Evolutionary conservation across 2,797 vertebrate genomes (phyloP).

Genomic region (Phataginus tetradactyla): DNA sequence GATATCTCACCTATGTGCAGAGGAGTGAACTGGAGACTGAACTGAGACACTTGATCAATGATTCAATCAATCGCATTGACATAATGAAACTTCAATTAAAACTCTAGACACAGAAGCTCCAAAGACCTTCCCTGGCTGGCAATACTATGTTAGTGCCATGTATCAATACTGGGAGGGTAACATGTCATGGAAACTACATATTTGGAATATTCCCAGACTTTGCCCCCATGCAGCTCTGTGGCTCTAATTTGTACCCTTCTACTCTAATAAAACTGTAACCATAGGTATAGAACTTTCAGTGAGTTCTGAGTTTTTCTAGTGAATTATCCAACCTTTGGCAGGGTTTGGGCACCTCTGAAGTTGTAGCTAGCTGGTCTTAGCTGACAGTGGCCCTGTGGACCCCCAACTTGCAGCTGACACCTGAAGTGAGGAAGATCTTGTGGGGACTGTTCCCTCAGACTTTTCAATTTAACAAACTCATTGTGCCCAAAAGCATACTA

Average conservation of each 20-base stretch:
- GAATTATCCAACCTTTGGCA: neutral
- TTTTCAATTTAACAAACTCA: neutral
- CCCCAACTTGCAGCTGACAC: neutral
- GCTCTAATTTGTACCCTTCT: conserved; percentile 26
- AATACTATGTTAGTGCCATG: neutral
- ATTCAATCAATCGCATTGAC: neutral
- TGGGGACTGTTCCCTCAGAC: neutral
- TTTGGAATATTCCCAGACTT: neutral
- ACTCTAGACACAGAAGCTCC: neutral
- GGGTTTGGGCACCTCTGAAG: neutral
- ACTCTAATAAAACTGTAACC: neutral
- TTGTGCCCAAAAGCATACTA: neutral
- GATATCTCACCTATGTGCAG: neutral
- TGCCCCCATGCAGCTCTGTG: neutral
- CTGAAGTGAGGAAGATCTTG: neutral
- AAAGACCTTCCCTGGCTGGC: neutral
- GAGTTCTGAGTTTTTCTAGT: neutral
- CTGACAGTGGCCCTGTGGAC: neutral
- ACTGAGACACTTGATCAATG: neutral
- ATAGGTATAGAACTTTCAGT: neutral
- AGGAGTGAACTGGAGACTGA: neutral
- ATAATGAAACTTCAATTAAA: conserved; percentile 1
- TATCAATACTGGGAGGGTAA: neutral
- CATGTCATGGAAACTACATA: neutral
- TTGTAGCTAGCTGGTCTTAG: neutral